These are phyloP conservation scores for Noctua pronuba DNA, from an alignment of 2,888 invertebrate genomes.

Conservation along the genomic window DNA sequence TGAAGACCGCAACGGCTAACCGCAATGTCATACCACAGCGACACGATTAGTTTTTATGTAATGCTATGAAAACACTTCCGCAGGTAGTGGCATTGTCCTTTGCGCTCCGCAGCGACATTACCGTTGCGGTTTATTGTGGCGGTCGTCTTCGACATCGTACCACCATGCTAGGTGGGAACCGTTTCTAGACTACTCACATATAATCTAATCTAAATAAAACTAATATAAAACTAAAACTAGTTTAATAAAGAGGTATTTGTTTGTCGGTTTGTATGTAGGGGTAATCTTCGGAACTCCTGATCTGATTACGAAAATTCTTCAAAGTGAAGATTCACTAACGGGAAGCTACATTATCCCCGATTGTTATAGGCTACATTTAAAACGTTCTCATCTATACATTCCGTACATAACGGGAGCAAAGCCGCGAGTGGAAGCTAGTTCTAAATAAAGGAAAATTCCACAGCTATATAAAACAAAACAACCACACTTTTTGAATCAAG, in stretches of 20 bases:
- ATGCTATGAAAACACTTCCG: background rate
- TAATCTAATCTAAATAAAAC: too few relatives aligned
- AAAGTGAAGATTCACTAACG: too few relatives aligned
- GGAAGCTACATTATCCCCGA: too few relatives aligned
- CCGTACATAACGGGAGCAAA: too few relatives aligned
- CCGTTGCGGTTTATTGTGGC: background rate
- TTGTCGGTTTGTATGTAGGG: too few relatives aligned
- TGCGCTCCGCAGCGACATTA: background rate
- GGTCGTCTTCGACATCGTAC: background rate
- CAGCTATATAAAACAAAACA: constrained; percentile 27
- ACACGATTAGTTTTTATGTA: background rate
- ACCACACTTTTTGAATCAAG: constrained; percentile 50
- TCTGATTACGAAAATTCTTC: too few relatives aligned
- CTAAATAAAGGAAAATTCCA: constrained; percentile 14
- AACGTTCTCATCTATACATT: too few relatives aligned
- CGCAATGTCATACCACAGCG: background rate
- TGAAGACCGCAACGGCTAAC: background rate
- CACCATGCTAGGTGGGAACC: background rate
- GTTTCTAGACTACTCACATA: background rate
- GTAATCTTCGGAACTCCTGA: too few relatives aligned
- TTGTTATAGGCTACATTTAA: too few relatives aligned
- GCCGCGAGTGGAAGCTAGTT: background rate
- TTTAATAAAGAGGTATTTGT: too few relatives aligned
- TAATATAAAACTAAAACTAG: too few relatives aligned
- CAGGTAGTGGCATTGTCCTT: background rate